A percentile compares a stretch with the other conserved stretches of the same genome.
These are phyloP conservation scores for Erebia aethiops DNA, from an alignment of 2,888 invertebrate genomes.

Conservation along the genomic window DNA sequence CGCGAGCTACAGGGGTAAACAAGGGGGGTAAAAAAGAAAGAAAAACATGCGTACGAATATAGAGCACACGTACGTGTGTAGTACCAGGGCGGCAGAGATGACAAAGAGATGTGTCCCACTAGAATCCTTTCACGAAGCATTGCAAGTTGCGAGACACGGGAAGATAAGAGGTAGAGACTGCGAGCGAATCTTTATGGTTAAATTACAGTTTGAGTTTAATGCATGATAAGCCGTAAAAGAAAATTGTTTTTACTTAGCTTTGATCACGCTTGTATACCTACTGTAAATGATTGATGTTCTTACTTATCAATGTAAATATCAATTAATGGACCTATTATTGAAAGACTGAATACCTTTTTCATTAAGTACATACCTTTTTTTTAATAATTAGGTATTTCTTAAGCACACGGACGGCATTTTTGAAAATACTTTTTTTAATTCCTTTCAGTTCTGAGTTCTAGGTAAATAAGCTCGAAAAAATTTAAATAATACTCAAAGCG, in stretches of 20 bases:
- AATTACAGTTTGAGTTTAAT: slow-evolving; percentile 8
- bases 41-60: slow-evolving; percentile 47
- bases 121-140: slow-evolving; percentile 57
- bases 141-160: slow-evolving; percentile 14
- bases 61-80: slow-evolving; percentile 45
- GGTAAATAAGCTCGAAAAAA: too few relatives aligned
- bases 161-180: slow-evolving; percentile 21
- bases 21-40: slow-evolving; percentile 44
- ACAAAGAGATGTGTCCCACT: slow-evolving; percentile 60
- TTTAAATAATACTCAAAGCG: too few relatives aligned
- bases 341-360: neutral
- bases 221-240: neutral
- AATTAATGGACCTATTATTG: neutral
- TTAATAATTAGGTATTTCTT: neutral
- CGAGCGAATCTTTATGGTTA: slow-evolving; percentile 2
- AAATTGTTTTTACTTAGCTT: slow-evolving; percentile 1
- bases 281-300: neutral
- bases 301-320: too few relatives aligned
- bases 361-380: neutral
- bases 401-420: too few relatives aligned
- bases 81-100: slow-evolving; percentile 60
- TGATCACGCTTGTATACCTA: neutral
- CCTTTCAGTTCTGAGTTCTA: too few relatives aligned
- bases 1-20: neutral
- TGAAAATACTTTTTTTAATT: too few relatives aligned